phyloP scores from a whole-genome alignment of 1,140 invertebrate species.

The Procambarus virginalis region DNA sequence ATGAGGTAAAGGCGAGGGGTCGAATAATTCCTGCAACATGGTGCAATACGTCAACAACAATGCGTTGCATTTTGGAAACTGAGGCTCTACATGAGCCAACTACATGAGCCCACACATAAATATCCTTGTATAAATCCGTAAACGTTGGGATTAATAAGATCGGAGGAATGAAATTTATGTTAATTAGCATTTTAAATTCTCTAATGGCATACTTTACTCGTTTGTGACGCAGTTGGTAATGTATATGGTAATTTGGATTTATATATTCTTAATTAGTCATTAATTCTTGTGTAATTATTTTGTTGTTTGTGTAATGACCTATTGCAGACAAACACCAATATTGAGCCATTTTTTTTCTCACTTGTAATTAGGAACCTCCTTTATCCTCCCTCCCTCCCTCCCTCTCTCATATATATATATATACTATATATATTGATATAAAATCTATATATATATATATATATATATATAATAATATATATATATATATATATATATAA shows the following conservation, averaged over 20 bases:
- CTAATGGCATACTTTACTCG: background rate
- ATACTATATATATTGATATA: background rate
- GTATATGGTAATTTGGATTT: background rate
- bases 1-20: no score
- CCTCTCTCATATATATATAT: background rate
- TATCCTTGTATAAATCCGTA: background rate
- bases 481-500: conserved; percentile 5
- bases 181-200: background rate
- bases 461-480: background rate
- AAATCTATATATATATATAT: background rate
- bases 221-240: background rate
- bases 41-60: no score
- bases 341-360: background rate
- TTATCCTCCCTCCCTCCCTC: no score
- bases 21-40: no score
- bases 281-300: background rate
- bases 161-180: background rate
- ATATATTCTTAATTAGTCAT: background rate
- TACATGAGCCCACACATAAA: background rate
- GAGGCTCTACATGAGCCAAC: no score
- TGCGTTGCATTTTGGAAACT: no score
- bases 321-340: background rate
- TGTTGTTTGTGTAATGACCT: background rate
- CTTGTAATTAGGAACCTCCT: background rate
- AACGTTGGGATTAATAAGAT: background rate